Evolutionary conservation across 2,113 vertebrate species (phyloP).

Genomic region (Phrynocephalus versicolor): DNA sequence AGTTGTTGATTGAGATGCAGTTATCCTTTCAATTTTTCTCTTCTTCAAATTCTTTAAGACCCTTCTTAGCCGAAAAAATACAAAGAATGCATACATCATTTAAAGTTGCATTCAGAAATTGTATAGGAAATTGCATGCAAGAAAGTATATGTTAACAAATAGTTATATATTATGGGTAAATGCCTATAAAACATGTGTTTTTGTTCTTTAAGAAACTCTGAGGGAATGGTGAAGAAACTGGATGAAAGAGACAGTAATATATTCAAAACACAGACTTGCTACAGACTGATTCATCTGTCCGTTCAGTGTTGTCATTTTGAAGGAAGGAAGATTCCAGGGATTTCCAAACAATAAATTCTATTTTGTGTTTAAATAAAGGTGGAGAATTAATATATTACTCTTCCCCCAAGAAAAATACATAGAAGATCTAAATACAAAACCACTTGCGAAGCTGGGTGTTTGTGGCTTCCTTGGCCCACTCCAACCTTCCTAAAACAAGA

Average conservation of each 20-base stretch:
- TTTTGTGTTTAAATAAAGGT: no score
- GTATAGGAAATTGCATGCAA: no score
- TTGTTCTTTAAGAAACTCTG: no score
- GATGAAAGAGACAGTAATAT: neutral
- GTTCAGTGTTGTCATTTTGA: no score
- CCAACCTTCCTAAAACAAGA: no score
- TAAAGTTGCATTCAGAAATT: no score
- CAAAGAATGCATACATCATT: neutral
- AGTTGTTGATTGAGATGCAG: neutral
- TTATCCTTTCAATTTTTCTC: neutral
- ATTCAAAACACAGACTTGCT: neutral
- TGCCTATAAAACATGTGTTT: no score
- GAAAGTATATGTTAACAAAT: no score
- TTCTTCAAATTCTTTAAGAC: neutral
- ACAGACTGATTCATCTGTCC: neutral
- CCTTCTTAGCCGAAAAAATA: neutral
- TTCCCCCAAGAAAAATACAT: neutral
- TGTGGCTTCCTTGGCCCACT: no score
- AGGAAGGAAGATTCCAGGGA: neutral
- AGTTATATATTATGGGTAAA: no score
- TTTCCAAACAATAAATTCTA: neutral
- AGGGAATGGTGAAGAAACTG: neutral
- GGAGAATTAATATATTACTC: neutral
- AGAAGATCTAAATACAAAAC: neutral
- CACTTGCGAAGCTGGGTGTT: no score